phyloP scores from a whole-genome alignment of 1,140 invertebrate genomes.

The Drosophila kanapiae region DNA sequence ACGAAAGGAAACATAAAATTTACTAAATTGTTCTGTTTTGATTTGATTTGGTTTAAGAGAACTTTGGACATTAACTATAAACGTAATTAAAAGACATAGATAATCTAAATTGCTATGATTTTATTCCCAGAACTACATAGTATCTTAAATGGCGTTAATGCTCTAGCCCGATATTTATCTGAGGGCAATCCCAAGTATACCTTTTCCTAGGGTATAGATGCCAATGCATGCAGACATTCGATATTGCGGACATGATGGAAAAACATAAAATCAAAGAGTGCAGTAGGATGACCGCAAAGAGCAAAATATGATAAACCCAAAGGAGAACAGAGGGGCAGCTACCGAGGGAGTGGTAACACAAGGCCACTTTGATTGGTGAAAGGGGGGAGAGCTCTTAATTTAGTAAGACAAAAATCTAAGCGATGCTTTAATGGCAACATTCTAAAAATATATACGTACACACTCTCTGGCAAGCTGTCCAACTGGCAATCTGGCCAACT shows the following conservation, averaged over 20 bases:
- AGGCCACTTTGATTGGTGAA: conserved; percentile 22
- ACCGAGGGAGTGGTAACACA: neutral
- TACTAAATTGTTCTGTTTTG: conserved; percentile 1
- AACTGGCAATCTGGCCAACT: conserved; percentile 9
- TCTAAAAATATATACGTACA: conserved; percentile 36
- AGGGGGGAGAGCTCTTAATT: conserved; percentile 3
- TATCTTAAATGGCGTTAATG: neutral
- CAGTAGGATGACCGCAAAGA: conserved; percentile 10
- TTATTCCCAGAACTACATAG: neutral
- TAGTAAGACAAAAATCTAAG: conserved; percentile 33
- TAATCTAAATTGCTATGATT: conserved; percentile 12
- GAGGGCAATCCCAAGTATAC: neutral
- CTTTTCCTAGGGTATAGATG: conserved; percentile 12
- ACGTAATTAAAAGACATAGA: too few relatives aligned
- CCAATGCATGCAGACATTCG: conserved; percentile 16
- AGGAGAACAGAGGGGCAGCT: neutral
- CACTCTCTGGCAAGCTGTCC: neutral
- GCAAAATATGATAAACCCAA: conserved; percentile 5
- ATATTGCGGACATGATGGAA: conserved; percentile 31
- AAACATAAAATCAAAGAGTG: conserved; percentile 63
- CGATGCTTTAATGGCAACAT: conserved; percentile 33
- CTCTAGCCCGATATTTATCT: neutral
- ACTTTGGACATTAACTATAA: neutral
- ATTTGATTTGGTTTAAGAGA: neutral
- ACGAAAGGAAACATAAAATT: neutral